phyloP scores from a whole-genome alignment of 2,113 vertebrate species.

The Solea solea region DNA sequence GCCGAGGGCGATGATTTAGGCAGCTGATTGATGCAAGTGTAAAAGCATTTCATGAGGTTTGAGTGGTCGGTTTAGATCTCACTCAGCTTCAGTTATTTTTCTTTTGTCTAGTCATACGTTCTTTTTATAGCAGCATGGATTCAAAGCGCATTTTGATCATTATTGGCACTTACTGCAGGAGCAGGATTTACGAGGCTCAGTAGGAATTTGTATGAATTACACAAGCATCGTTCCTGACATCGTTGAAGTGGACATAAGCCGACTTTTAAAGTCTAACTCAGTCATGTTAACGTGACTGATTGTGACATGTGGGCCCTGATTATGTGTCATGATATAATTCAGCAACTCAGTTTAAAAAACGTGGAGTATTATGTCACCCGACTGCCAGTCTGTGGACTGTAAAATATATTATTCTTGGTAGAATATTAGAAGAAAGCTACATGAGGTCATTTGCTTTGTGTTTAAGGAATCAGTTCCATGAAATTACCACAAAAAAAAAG shows the following conservation, averaged over 20 bases:
- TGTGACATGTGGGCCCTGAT: constrained; percentile 47
- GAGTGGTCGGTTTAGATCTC: constrained; percentile 18
- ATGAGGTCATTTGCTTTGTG: too few species aligned
- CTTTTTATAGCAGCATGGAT: constrained; percentile 36
- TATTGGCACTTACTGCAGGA: constrained; percentile 19
- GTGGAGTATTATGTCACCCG: constrained; percentile 7
- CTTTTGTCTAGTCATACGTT: constrained; percentile 41
- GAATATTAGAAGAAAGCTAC: too few species aligned
- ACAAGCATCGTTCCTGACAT: constrained; percentile 47
- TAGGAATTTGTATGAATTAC: constrained; percentile 53
- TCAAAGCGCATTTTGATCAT: constrained; percentile 33
- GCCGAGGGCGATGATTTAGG: constrained; percentile 44
- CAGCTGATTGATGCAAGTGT: constrained; percentile 52
- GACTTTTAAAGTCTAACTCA: constrained; percentile 41
- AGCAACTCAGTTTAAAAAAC: not conserved
- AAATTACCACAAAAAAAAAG: too few species aligned
- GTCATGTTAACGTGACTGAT: constrained; percentile 46
- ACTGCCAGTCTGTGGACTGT: not conserved
- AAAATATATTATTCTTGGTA: not conserved
- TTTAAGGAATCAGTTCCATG: too few species aligned
- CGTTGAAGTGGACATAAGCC: constrained; percentile 46
- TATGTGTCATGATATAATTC: constrained; percentile 37
- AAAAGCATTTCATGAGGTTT: constrained; percentile 43
- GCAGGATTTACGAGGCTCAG: constrained; percentile 32
- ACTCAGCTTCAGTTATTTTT: constrained; percentile 33